Evolutionary conservation across 2,888 invertebrate species (phyloP).

Genomic region (Balanococcus diminutus): DNA sequence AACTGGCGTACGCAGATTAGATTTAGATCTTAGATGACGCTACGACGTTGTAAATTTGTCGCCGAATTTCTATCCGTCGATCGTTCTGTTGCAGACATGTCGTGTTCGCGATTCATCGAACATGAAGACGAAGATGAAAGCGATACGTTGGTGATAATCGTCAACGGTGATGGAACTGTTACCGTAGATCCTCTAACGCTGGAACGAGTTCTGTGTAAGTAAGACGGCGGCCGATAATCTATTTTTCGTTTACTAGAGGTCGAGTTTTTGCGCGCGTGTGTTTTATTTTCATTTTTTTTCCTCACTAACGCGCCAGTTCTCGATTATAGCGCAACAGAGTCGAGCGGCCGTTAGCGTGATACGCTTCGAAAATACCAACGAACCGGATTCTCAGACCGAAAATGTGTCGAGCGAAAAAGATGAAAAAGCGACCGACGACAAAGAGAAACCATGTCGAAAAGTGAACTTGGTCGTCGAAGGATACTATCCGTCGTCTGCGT

Average conservation of each 20-base stretch:
- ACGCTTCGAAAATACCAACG: constrained; percentile 39
- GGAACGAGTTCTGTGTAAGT: constrained; percentile 72
- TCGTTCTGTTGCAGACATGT: constrained; percentile 52
- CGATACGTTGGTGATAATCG: constrained; percentile 79
- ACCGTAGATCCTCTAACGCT: constrained; percentile 81
- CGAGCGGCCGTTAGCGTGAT: constrained; percentile 49
- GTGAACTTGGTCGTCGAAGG: constrained; percentile 70
- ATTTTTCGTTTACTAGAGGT: too few species aligned
- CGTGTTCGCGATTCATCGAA: constrained; percentile 56
- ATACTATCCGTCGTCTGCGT: constrained; percentile 66
- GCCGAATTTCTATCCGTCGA: too few species aligned
- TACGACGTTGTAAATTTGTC: too few species aligned
- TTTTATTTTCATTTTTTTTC: neutral
- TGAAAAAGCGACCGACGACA: constrained; percentile 47
- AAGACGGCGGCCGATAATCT: too few species aligned
- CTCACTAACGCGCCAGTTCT: too few species aligned
- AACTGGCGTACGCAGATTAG: too few species aligned
- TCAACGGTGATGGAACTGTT: constrained; percentile 84
- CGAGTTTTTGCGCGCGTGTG: too few species aligned
- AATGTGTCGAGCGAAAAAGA: neutral
- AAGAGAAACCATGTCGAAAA: constrained; percentile 56
- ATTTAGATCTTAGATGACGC: too few species aligned
- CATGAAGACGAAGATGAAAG: constrained; percentile 56
- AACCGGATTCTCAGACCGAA: constrained; percentile 49
- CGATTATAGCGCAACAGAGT: constrained; percentile 31